Conservation (phyloP, 2,113 vertebrate genomes). For the Astur gentilis region DNA sequence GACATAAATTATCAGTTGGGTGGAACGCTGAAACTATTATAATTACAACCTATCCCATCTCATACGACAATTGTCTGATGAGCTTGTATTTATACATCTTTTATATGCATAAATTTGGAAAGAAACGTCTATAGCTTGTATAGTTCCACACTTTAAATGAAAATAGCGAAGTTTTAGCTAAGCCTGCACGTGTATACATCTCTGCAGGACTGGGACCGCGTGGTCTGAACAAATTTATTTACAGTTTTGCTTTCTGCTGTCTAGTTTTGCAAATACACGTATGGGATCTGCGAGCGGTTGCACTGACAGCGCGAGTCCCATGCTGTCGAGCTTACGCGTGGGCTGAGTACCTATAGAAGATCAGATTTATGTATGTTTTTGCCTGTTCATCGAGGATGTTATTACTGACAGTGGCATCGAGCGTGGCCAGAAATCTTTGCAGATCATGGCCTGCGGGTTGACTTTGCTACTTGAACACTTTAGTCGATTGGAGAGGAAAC, state of each 20-base stretch:
- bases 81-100: background rate
- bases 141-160: background rate
- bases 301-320: rapidly evolving
- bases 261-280: background rate
- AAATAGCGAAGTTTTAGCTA: background rate
- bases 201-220: background rate
- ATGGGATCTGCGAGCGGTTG: background rate
- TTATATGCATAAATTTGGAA: background rate
- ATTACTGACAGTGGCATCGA: background rate
- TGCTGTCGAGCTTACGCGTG: rapidly evolving
- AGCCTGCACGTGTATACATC: background rate
- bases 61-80: background rate
- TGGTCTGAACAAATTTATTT: background rate
- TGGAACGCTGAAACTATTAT: background rate
- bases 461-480: background rate
- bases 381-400: background rate
- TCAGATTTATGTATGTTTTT: background rate
- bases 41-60: background rate
- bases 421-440: background rate
- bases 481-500: background rate
- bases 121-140: background rate
- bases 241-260: background rate
- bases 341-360: background rate
- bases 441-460: background rate
- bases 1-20: background rate